These are phyloP conservation scores for Ia io DNA, from an alignment of 2,113 vertebrate species.

Conservation along the genomic window DNA sequence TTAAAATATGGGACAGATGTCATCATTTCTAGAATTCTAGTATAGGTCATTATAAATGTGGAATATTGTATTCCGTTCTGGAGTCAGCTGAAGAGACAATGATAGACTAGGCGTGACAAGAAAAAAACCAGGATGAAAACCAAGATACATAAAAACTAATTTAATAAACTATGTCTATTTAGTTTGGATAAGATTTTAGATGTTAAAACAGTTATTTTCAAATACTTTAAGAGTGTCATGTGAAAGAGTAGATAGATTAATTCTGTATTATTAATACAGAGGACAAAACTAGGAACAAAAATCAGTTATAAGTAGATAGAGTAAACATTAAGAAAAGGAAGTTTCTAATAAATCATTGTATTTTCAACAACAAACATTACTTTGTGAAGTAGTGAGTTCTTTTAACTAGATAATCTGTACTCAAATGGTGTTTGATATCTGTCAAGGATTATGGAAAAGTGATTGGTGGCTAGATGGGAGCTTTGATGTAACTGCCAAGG, in stretches of 20 bases:
- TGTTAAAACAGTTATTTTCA: conserved; percentile 3
- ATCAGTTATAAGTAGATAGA: not conserved
- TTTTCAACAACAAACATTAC: not conserved
- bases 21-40: not conserved
- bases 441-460: not conserved
- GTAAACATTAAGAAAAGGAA: not conserved
- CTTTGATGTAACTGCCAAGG: not conserved
- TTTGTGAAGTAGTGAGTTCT: not conserved
- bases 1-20: not conserved
- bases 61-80: not conserved
- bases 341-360: not conserved
- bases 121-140: not conserved
- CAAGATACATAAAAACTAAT: not conserved
- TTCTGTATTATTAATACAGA: not conserved
- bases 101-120: not conserved
- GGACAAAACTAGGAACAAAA: not conserved
- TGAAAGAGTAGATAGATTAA: not conserved
- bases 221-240: not conserved
- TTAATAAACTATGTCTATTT: not conserved
- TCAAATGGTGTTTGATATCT: not conserved
- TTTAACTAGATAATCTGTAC: not conserved
- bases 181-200: not conserved
- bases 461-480: not conserved
- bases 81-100: not conserved
- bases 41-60: not conserved